phyloP scores from a whole-genome alignment of 2,797 vertebrate genomes.

The Tapirus indicus region DNA sequence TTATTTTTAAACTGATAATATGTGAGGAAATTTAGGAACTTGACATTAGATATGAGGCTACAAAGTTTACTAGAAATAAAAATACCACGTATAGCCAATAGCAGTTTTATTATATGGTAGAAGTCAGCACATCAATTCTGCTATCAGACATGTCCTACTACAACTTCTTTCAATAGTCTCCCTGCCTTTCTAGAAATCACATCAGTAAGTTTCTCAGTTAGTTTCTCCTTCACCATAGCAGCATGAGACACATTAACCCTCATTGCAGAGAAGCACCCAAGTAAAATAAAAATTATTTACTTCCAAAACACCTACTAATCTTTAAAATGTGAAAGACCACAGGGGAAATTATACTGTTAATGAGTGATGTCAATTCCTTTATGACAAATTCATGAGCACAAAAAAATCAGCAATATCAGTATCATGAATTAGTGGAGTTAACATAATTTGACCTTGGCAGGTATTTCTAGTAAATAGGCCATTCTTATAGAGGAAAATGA shows the following conservation, averaged over 20 bases:
- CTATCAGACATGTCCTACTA: neutral
- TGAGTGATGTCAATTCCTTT: neutral
- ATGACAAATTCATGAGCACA: neutral
- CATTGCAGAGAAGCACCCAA: neutral
- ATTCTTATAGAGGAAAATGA: neutral
- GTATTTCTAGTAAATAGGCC: neutral
- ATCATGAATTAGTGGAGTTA: neutral
- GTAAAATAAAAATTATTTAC: neutral
- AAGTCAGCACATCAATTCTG: neutral
- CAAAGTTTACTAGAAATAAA: neutral
- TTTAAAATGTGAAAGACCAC: neutral
- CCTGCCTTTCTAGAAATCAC: neutral
- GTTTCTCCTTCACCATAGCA: neutral
- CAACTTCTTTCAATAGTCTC: neutral
- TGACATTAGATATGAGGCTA: neutral
- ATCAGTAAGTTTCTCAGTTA: neutral
- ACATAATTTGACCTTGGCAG: neutral
- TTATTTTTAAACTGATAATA: neutral
- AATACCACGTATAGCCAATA: neutral
- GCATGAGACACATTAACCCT: neutral
- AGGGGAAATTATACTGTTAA: neutral
- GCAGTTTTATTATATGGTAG: neutral
- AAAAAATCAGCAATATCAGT: neutral
- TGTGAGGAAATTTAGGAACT: neutral
- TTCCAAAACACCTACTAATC: neutral